These are phyloP conservation scores for Leucozona laternaria DNA, from an alignment of 2,888 invertebrate genomes.

Conservation along the genomic window DNA sequence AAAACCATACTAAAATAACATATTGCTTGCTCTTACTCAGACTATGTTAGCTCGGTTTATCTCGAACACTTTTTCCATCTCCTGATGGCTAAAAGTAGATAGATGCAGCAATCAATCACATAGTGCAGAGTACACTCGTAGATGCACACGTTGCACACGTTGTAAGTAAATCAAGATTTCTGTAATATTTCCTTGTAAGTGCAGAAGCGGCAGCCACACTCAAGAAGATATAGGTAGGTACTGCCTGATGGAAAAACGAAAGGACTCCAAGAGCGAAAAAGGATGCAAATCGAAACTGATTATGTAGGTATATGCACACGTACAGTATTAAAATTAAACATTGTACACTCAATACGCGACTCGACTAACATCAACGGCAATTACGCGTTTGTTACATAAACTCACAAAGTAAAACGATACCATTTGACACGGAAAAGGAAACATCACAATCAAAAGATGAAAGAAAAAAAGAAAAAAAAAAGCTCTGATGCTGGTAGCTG, in stretches of 20 bases:
- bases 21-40: slow-evolving; percentile 53
- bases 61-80: slow-evolving; percentile 36
- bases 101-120: slow-evolving; percentile 56
- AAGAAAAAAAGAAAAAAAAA: neutral
- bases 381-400: slow-evolving; percentile 65
- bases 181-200: slow-evolving; percentile 49
- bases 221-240: neutral
- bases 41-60: slow-evolving; percentile 34
- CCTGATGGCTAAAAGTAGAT: slow-evolving; percentile 30
- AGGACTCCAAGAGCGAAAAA: slow-evolving; percentile 6
- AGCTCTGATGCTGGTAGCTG: neutral
- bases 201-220: neutral
- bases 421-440: slow-evolving; percentile 31
- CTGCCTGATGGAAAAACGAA: slow-evolving; percentile 2
- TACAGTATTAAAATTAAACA: slow-evolving; percentile 12
- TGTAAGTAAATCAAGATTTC: slow-evolving; percentile 40
- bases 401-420: slow-evolving; percentile 45
- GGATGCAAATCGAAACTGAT: neutral
- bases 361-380: slow-evolving; percentile 23
- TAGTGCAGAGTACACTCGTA: neutral
- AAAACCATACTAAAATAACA: slow-evolving; percentile 33
- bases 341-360: slow-evolving; percentile 28
- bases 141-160: neutral
- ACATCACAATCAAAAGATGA: slow-evolving; percentile 29
- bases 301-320: neutral